phyloP scores from a whole-genome alignment of 1,140 invertebrate species.

The Bombus pyrosoma region DNA sequence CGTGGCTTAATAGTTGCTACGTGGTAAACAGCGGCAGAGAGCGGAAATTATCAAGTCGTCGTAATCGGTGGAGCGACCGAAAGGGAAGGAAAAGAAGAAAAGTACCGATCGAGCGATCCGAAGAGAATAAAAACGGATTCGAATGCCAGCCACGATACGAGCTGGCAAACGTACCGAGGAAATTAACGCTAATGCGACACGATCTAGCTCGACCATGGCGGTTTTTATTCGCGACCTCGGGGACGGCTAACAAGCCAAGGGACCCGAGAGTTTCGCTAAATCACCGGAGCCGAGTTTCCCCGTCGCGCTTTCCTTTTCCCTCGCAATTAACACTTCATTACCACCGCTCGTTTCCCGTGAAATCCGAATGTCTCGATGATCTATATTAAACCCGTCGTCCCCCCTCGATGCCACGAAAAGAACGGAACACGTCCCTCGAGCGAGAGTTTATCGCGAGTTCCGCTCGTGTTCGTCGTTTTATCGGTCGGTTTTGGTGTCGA shows the following conservation, averaged over 20 bases:
- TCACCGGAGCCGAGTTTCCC: conserved; percentile 18
- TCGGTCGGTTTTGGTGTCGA: neutral
- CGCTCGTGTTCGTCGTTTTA: conserved; percentile 9
- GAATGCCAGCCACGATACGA: neutral
- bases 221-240: conserved; percentile 34
- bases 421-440: conserved; percentile 23
- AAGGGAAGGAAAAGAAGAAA: neutral
- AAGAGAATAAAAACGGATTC: conserved; percentile 11
- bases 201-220: conserved; percentile 18
- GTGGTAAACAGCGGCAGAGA: neutral
- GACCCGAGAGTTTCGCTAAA: conserved; percentile 25
- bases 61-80: neutral
- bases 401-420: neutral
- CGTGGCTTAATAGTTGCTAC: neutral
- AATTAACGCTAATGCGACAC: conserved; percentile 43
- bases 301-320: conserved; percentile 30
- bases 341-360: conserved; percentile 25
- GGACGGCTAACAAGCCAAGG: conserved; percentile 37
- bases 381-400: conserved; percentile 8
- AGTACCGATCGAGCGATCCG: neutral
- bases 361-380: conserved; percentile 40
- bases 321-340: conserved; percentile 46
- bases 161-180: conserved; percentile 21
- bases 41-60: neutral
- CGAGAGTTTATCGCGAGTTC: neutral